Conservation (phyloP, 2,113 vertebrate species). For the Talpa occidentalis region DNA sequence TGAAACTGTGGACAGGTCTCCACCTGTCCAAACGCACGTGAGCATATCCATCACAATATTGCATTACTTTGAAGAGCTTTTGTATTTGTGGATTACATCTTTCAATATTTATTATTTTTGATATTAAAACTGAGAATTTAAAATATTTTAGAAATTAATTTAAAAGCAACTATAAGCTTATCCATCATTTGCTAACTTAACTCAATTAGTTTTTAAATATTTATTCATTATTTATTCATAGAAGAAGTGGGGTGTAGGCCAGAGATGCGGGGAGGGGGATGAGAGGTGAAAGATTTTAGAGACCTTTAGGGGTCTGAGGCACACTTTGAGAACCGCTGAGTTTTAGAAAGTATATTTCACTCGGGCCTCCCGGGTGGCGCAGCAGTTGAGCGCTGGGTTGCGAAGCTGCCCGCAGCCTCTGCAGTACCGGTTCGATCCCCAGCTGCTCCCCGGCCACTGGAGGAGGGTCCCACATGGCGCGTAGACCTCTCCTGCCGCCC, state of each 20-base stretch:
- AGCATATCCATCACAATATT: neutral
- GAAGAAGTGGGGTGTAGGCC: too few relatives aligned
- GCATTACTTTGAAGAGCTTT: neutral
- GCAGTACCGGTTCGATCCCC: too few relatives aligned
- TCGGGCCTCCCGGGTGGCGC: too few relatives aligned
- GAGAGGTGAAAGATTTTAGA: neutral
- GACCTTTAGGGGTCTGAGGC: neutral
- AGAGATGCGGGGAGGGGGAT: too few relatives aligned
- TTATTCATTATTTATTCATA: too few relatives aligned
- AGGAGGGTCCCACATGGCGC: too few relatives aligned
- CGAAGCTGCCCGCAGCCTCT: too few relatives aligned
- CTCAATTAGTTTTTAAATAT: neutral
- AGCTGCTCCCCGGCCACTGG: too few relatives aligned
- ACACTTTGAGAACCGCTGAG: neutral
- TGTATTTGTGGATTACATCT: neutral
- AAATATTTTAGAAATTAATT: constrained; percentile 18
- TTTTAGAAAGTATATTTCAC: neutral
- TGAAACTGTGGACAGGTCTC: too few relatives aligned
- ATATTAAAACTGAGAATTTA: constrained; percentile 3
- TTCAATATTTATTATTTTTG: neutral
- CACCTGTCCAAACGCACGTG: too few relatives aligned
- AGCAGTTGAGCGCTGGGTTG: too few relatives aligned
- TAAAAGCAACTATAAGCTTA: constrained; percentile 2
- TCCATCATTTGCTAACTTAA: neutral
- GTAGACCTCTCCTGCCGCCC: too few relatives aligned